phyloP scores from a whole-genome alignment of 2,797 vertebrate genomes.

The Allobates femoralis region DNA sequence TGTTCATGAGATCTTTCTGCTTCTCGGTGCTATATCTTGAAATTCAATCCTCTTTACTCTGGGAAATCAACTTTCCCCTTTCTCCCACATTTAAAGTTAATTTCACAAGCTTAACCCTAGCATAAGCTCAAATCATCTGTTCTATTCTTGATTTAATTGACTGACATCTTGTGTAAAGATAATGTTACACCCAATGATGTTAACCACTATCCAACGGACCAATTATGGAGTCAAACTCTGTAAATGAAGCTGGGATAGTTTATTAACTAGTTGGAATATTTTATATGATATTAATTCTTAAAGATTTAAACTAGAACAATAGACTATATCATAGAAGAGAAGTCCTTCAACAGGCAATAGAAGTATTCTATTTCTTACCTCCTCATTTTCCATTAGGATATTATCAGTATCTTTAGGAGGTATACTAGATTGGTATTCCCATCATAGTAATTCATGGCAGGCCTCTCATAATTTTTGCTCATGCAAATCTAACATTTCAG shows the following conservation, averaged over 20 bases:
- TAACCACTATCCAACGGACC: not conserved
- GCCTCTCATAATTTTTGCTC: no score
- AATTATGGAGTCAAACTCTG: not conserved
- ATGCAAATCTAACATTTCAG: no score
- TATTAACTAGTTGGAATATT: not conserved
- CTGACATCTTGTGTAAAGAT: not conserved
- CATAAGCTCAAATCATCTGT: slow-evolving; percentile 1
- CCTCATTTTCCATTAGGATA: not conserved
- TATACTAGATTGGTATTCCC: not conserved
- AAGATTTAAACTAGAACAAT: not conserved
- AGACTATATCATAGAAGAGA: not conserved
- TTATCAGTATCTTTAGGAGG: not conserved
- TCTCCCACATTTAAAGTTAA: not conserved
- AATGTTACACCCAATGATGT: not conserved
- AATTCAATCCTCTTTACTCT: not conserved
- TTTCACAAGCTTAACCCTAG: not conserved
- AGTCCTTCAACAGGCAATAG: not conserved
- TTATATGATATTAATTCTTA: not conserved
- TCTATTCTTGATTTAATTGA: not conserved
- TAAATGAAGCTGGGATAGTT: not conserved
- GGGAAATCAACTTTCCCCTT: not conserved
- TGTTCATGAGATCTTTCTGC: not conserved
- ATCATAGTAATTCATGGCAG: not conserved
- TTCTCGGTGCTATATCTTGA: not conserved
- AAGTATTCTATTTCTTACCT: not conserved